phyloP scores from a whole-genome alignment of 2,113 vertebrate species.

The Mungos mungo region DNA sequence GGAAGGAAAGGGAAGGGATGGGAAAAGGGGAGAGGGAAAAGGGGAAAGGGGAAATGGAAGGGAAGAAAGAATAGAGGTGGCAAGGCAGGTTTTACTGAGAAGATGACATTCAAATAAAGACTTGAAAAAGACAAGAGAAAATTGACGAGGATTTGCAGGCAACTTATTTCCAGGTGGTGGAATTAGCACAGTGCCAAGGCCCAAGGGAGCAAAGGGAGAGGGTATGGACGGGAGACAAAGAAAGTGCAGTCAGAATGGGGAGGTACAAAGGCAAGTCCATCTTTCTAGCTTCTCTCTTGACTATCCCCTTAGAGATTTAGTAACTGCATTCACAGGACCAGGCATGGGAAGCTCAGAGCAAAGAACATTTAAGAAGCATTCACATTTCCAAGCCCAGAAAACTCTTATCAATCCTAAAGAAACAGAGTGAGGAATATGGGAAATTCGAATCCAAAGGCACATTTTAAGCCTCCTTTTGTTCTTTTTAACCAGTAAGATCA shows the following conservation, averaged over 20 bases:
- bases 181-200: too few relatives aligned
- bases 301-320: not conserved
- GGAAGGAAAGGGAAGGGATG: too few relatives aligned
- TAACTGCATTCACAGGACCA: not conserved
- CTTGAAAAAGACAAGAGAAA: not conserved
- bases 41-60: too few relatives aligned
- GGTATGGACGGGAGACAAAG: not conserved
- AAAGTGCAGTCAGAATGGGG: rapidly evolving
- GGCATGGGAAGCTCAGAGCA: not conserved
- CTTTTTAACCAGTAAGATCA: not conserved
- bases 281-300: not conserved
- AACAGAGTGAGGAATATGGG: not conserved
- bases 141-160: not conserved
- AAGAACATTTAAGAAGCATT: not conserved
- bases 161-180: not conserved
- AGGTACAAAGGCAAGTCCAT: rapidly evolving
- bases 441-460: not conserved
- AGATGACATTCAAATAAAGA: not conserved
- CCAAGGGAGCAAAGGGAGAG: rapidly evolving
- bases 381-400: not conserved
- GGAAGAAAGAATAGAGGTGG: not conserved
- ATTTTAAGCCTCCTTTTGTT: not conserved
- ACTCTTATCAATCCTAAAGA: not conserved
- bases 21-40: rapidly evolving
- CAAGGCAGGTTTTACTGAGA: not conserved